These are phyloP conservation scores for Ochotona princeps DNA, from an alignment of 2,113 vertebrate species.

Conservation along the genomic window DNA sequence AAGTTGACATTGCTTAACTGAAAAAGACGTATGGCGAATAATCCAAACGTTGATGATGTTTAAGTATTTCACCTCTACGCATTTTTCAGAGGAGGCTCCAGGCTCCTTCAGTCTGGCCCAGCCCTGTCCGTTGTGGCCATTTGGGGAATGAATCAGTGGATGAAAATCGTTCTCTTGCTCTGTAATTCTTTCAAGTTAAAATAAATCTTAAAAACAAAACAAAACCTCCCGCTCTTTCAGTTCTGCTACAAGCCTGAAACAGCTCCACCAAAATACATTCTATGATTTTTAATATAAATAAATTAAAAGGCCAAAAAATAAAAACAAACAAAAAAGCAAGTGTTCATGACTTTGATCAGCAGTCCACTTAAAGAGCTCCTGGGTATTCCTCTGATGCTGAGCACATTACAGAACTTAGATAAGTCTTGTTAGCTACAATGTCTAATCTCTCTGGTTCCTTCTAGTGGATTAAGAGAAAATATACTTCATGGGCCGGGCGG, in stretches of 20 bases:
- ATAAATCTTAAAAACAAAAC: too few species aligned
- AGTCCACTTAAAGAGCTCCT: background rate
- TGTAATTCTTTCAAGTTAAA: too few species aligned
- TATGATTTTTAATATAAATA: background rate
- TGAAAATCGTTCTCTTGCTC: too few species aligned
- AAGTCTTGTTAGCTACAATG: background rate
- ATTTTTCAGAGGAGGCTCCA: too few species aligned
- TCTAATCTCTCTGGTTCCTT: conserved; percentile 61
- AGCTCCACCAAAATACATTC: background rate
- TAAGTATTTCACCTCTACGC: background rate
- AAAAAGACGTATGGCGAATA: conserved; percentile 44
- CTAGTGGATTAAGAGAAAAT: conserved; percentile 61
- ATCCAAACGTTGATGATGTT: conserved; percentile 22
- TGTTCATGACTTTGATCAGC: background rate
- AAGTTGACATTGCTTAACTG: conserved; percentile 31
- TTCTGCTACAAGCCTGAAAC: conserved; percentile 13
- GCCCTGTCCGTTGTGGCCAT: too few species aligned
- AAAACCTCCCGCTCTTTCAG: background rate
- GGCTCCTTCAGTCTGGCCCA: too few species aligned
- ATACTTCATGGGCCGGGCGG: too few species aligned
- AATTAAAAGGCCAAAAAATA: background rate
- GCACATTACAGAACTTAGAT: background rate
- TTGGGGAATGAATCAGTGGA: too few species aligned
- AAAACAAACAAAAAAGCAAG: background rate
- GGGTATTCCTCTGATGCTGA: background rate